Evolutionary conservation across 2,797 vertebrate species (phyloP).

Genomic region (Bryconaethiops microstoma): DNA sequence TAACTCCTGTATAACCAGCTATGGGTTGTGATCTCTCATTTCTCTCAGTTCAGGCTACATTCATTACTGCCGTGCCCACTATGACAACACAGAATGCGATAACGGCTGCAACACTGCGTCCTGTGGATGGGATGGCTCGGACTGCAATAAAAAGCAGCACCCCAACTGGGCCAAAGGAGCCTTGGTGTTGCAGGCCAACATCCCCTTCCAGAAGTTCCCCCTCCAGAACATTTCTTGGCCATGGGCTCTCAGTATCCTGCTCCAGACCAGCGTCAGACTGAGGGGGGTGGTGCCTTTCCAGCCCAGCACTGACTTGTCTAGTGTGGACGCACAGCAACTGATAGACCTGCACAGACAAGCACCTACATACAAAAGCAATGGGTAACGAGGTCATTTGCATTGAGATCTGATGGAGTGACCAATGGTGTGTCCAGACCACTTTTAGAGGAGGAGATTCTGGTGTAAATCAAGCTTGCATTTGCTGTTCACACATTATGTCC

Average conservation of each 20-base stretch:
- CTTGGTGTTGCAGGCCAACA: slow-evolving; percentile 77
- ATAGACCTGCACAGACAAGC: slow-evolving; percentile 62
- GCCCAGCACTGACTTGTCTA: slow-evolving; percentile 65
- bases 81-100: slow-evolving; percentile 84
- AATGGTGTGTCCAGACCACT: not conserved
- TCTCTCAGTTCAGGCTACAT: slow-evolving; percentile 78
- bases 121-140: slow-evolving; percentile 90
- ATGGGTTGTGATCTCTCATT: not conserved
- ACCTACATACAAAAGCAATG: slow-evolving; percentile 61
- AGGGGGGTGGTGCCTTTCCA: slow-evolving; percentile 71
- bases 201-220: slow-evolving; percentile 65
- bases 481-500: no score
- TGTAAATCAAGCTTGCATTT: no score
- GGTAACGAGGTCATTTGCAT: slow-evolving; percentile 58
- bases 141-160: slow-evolving; percentile 74
- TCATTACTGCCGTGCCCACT: slow-evolving; percentile 85
- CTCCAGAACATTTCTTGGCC: slow-evolving; percentile 76
- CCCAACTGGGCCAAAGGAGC: slow-evolving; percentile 72
- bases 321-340: slow-evolving; percentile 67
- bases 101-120: slow-evolving; percentile 80
- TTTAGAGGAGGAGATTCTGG: no score
- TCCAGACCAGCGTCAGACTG: slow-evolving; percentile 76
- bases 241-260: slow-evolving; percentile 78
- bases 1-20: not conserved
- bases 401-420: not conserved